Base-by-base conservation (phyloP, 2,888 invertebrate genomes). In the Cynaeus angustus region DNA sequence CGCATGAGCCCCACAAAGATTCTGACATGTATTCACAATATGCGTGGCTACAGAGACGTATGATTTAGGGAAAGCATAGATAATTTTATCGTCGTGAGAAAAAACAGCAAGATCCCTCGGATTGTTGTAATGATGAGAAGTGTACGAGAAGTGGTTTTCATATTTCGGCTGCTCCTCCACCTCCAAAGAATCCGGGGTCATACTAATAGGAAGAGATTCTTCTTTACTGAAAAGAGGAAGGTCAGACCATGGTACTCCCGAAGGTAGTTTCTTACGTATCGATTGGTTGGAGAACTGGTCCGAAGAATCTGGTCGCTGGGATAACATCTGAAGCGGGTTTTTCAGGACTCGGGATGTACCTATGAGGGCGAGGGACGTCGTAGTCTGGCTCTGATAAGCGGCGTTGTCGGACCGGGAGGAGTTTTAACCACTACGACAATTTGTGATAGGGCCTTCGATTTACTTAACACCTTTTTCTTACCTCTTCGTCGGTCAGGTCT, bases 301-400 rank as follows among this genome's bases (percentile, higher is more conserved):
- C 84, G 73, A 85, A 84, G 69, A 85, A 85, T 73, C 83, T 78
- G 1, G 84, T 84, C 1, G 82, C 83, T 30, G 80, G 77, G 55
- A 84, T 80, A 8, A 76, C 77, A 55, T 80, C 76, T 13, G 77
- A 77, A 0, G 28, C 52, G 75, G 74, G 64, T 61, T 68, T 67
- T 74, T 79, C 16, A 67, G 75, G 3, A 3, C 3, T 10, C 58
- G 78, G 79, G 13, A 82, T 76, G 8, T 84, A 83, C 56, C 82
- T 80, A 72, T 86, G 86, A 0, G 86, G 84, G 70, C 86, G 82
- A 12, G 87, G 87, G 45, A 87, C 80, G 72, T 87, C 86, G 71
- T 87, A 87, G 73, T 86, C 86, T 1, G 87, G 86, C 59, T 86
- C 86, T 5, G 84, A 85, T 38, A 79, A 74, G 13, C 83, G 75